Conservation (phyloP, 2,888 invertebrate species). For the Torymus aiolomorphi region DNA sequence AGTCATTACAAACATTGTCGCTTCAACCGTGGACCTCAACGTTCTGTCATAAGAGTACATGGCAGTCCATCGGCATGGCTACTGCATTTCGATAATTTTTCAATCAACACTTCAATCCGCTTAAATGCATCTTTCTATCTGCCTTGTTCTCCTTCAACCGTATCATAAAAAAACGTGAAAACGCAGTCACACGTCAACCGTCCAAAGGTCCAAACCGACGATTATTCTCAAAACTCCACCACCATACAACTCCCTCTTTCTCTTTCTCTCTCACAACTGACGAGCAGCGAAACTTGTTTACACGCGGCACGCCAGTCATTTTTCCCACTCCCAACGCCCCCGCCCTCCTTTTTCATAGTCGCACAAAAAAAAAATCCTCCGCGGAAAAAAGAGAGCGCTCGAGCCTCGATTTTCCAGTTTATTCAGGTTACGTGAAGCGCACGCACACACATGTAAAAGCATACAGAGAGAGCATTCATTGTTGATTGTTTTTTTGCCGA, state of each 20-base stretch:
- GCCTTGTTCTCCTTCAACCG: too few relatives aligned
- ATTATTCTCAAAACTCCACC: constrained; percentile 17
- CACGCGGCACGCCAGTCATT: constrained; percentile 16
- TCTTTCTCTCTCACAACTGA: constrained; percentile 11
- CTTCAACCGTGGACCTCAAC: too few relatives aligned
- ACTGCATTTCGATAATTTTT: too few relatives aligned
- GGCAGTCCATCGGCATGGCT: too few relatives aligned
- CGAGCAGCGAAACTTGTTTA: not conserved
- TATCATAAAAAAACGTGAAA: too few relatives aligned
- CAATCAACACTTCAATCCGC: too few relatives aligned
- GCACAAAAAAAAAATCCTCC: not conserved
- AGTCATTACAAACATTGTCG: too few relatives aligned
- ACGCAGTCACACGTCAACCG: too few relatives aligned
- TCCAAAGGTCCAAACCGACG: not conserved
- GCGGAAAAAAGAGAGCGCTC: constrained; percentile 24
- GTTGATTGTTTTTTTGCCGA: constrained; percentile 24
- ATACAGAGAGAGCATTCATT: not conserved
- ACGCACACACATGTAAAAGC: not conserved
- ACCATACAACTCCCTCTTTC: not conserved
- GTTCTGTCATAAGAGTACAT: too few relatives aligned
- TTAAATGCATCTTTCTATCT: too few relatives aligned
- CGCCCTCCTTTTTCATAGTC: constrained; percentile 11
- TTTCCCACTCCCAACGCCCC: not conserved
- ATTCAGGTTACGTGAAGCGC: constrained; percentile 45
- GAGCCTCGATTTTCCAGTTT: constrained; percentile 48